Percentiles rank a stretch among this genome's conserved stretches.
Conservation (phyloP, 2,888 invertebrate species). For the Hypomecis atomaria region DNA sequence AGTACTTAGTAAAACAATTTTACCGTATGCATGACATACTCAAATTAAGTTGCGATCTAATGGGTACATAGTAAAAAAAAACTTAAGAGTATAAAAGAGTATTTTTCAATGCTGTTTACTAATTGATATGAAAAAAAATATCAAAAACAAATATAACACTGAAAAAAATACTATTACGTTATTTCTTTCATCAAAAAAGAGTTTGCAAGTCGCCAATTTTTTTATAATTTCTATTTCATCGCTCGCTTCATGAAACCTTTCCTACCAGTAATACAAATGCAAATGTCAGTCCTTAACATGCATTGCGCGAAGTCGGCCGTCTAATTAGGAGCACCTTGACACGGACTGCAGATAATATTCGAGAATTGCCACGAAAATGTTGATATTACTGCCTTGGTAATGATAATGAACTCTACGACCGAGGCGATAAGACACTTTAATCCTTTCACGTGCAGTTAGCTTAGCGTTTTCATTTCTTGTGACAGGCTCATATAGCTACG, state of each 20-base stretch:
- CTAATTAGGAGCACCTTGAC: constrained; percentile 79
- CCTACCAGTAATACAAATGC: constrained; percentile 64
- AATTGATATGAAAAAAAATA: no score
- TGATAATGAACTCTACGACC: constrained; percentile 38
- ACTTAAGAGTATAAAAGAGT: no score
- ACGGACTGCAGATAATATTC: constrained; percentile 66
- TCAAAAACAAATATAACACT: no score
- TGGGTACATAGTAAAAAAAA: no score
- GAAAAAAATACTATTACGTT: no score
- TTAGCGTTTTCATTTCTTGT: not conserved
- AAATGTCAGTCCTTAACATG: constrained; percentile 83
- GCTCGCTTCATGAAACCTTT: constrained; percentile 31
- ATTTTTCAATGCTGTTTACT: no score
- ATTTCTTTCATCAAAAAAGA: no score
- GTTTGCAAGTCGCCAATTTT: no score
- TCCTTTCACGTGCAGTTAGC: not conserved
- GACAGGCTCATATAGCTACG: no score
- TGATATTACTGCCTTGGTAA: constrained; percentile 47
- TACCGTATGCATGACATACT: no score
- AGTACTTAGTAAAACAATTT: no score
- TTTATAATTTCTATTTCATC: not conserved
- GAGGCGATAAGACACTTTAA: not conserved
- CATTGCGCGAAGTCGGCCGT: constrained; percentile 78
- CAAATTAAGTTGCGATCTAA: no score
- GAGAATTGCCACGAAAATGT: constrained; percentile 59